These are phyloP conservation scores for Gallirallus australis DNA, from an alignment of 2,797 vertebrate species.

Conservation along the genomic window DNA sequence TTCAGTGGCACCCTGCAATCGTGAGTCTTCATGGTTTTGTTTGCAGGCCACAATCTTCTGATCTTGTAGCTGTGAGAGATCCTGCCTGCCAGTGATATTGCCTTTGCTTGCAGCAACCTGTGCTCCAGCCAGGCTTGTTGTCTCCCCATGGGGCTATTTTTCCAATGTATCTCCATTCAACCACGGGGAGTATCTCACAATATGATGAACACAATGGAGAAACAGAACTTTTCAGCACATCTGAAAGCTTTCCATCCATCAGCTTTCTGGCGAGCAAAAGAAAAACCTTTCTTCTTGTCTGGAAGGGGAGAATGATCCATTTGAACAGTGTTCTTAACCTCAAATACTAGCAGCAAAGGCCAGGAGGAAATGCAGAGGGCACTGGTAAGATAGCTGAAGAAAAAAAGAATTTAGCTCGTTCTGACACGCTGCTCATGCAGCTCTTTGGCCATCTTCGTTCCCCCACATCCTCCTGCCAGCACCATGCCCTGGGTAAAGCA, in stretches of 20 bases:
- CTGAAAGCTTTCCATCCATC: background rate
- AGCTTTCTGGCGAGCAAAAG: background rate
- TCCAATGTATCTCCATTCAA: accelerated
- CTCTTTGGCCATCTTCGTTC: background rate
- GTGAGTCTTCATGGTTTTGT: background rate
- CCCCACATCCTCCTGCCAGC: background rate
- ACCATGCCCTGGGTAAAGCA: background rate
- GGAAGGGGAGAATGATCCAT: background rate
- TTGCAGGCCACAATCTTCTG: background rate
- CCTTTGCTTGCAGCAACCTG: background rate
- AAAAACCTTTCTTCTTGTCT: background rate
- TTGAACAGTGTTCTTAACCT: background rate
- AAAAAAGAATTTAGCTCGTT: background rate
- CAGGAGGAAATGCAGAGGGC: background rate
- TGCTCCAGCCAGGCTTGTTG: background rate
- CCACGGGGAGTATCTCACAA: accelerated
- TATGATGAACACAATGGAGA: accelerated
- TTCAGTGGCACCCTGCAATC: background rate
- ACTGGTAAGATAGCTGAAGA: background rate
- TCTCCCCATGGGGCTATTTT: accelerated
- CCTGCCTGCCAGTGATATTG: background rate
- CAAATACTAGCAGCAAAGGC: background rate
- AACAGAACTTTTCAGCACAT: background rate
- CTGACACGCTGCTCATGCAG: background rate
- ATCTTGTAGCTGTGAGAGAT: too few relatives aligned